Percentiles rank a stretch among this genome's conserved stretches.
phyloP scores from a whole-genome alignment of 1,140 invertebrate genomes.

The Protaetia brevitarsis region DNA sequence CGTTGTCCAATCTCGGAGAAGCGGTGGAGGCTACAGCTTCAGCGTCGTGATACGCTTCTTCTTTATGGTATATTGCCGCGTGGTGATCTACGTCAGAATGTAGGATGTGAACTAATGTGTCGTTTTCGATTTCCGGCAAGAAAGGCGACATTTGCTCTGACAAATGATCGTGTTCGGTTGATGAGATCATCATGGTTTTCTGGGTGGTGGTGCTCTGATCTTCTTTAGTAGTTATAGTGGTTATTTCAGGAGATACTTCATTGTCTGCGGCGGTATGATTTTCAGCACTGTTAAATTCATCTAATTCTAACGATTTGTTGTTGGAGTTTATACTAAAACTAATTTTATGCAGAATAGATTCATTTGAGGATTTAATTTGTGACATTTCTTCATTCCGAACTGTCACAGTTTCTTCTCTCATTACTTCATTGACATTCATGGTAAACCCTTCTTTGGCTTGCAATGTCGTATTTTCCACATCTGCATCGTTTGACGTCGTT shows the following conservation, averaged over 20 bases:
- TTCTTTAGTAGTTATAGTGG: background rate
- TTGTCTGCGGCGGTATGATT: background rate
- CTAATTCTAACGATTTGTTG: too few species aligned
- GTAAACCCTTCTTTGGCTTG: too few species aligned
- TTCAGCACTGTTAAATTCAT: background rate
- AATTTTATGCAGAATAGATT: too few species aligned
- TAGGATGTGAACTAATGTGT: conserved; percentile 54
- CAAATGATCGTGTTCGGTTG: conserved; percentile 1
- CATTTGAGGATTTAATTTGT: too few species aligned
- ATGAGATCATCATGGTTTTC: background rate
- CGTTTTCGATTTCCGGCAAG: conserved; percentile 60
- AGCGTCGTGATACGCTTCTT: background rate
- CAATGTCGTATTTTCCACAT: background rate
- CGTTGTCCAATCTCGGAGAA: conserved; percentile 43
- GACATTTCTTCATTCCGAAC: too few species aligned
- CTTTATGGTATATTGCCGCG: background rate
- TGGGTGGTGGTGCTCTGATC: too few species aligned
- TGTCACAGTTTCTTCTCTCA: too few species aligned
- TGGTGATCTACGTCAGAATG: conserved; percentile 46
- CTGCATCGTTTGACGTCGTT: background rate
- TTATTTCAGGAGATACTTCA: background rate
- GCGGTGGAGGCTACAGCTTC: conserved; percentile 20
- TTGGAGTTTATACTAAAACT: too few species aligned
- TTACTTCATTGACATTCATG: too few species aligned
- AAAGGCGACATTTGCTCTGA: conserved; percentile 60